Conservation (phyloP, 2,888 invertebrate species). For the Phyllotreta striolata region DNA sequence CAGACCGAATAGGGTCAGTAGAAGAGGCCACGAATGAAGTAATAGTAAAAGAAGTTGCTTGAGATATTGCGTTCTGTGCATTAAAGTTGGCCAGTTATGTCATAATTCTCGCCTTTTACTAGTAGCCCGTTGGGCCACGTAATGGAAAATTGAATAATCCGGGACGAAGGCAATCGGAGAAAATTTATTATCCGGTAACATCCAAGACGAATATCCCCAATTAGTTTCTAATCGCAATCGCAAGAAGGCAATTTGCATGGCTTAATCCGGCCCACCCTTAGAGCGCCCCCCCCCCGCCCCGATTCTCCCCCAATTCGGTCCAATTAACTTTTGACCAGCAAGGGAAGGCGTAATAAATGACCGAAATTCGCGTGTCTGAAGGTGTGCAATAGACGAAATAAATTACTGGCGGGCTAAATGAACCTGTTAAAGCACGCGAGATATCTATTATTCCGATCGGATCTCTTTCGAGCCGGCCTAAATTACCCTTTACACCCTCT, state of each 20-base stretch:
- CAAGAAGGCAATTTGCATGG: conserved; percentile 1
- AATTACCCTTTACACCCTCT: conserved; percentile 20
- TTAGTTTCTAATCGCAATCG: conserved; percentile 1
- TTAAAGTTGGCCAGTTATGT: too few relatives aligned
- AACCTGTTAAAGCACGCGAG: conserved; percentile 36
- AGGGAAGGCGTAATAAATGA: conserved; percentile 26
- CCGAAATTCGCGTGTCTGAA: conserved; percentile 33
- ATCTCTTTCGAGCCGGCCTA: conserved; percentile 19
- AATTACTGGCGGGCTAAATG: conserved; percentile 32
- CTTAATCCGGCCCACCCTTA: too few relatives aligned
- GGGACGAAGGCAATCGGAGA: too few relatives aligned
- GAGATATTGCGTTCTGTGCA: too few relatives aligned
- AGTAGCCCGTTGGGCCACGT: too few relatives aligned
- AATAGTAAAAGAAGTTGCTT: too few relatives aligned
- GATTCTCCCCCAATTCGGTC: conserved; percentile 8
- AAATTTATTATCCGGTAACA: too few relatives aligned
- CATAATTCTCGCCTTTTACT: too few relatives aligned
- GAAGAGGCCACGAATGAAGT: too few relatives aligned
- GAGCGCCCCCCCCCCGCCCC: neutral
- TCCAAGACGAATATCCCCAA: too few relatives aligned
- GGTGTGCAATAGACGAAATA: conserved; percentile 33
- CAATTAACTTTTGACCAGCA: conserved; percentile 33
- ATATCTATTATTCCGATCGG: conserved; percentile 33
- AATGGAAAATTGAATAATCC: too few relatives aligned
- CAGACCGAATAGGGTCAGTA: too few relatives aligned